phyloP scores from a whole-genome alignment of 2,797 vertebrate species.

The Chrysolophus pictus region DNA sequence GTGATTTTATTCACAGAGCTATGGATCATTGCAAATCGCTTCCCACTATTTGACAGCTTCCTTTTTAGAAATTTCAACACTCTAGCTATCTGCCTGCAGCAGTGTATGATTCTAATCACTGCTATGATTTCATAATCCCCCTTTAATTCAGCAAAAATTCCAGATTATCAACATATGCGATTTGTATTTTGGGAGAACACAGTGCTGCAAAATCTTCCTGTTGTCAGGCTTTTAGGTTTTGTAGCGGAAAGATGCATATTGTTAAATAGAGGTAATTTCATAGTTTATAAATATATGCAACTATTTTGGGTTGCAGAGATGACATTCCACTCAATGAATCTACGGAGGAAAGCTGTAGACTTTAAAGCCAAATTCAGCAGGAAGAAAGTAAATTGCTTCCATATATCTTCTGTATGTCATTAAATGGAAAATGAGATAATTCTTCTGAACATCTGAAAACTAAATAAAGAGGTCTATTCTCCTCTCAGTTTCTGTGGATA shows the following conservation, averaged over 20 bases:
- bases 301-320: constrained; percentile 40
- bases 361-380: constrained; percentile 69
- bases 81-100: constrained; percentile 61
- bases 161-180: constrained; percentile 9
- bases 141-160: constrained; percentile 60
- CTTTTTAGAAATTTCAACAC: constrained; percentile 65
- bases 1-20: constrained; percentile 45
- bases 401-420: constrained; percentile 68
- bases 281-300: constrained; percentile 50
- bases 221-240: constrained; percentile 18
- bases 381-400: constrained; percentile 72
- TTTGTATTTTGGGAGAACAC: constrained; percentile 28
- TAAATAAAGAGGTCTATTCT: constrained; percentile 57
- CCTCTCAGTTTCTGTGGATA: constrained; percentile 33
- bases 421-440: constrained; percentile 66
- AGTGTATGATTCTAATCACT: constrained; percentile 57
- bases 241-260: neutral
- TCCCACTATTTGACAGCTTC: constrained; percentile 67
- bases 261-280: constrained; percentile 46
- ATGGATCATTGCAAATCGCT: constrained; percentile 65
- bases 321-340: constrained; percentile 47
- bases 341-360: constrained; percentile 41
- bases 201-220: neutral
- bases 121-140: constrained; percentile 54
- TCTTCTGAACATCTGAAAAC: constrained; percentile 51